Base-by-base conservation (phyloP, 2,797 vertebrate species). In the Bucorvus abyssinicus region DNA sequence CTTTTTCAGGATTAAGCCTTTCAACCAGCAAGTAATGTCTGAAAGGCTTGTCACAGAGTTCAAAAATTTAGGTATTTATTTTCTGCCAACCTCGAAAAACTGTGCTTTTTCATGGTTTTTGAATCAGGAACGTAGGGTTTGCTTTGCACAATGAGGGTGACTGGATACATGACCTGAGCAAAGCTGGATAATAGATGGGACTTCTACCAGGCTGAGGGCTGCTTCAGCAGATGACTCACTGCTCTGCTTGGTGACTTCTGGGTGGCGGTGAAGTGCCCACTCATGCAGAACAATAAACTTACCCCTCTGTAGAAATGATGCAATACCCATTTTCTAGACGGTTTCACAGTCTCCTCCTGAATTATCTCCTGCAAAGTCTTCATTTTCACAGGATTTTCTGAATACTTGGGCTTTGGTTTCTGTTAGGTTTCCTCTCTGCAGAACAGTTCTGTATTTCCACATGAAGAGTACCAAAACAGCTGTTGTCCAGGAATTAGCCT, bases 1-100 rank as follows among this genome's bases (percentile, higher is more conserved):
- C 29, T 49, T 87, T 90, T 78, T 76, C 36, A 87, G 63, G 60
- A 74, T 87, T 77, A 80, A 92, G 27, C 16, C 22, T 80, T 83
- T 80, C 63, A 80, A 11, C 6, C 20, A 56, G 32, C 20, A 70
- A 77, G 11, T 56, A 55, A 32, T 9, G 8, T 84, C 67, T 87
- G 52, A 92, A 65, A 89, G 53, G 15, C 29, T 84, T 14, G 3
- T 84, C 42, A 82, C 15, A 40, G 22, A 42, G 29, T 34, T 49
- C 11, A 79, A 49, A 23, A 69, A 65, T 69, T 53, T 42, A 29
- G 44, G 10, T 70, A 47, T 67, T 76, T 82, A 40, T 75, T 84
- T 89, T 60, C 74, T 60, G 12, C 5, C 20, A 56, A 14, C 11
- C 40, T 55, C 76, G 50, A 87, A 78, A 55, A 29, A 61, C 10